Conservation (phyloP, 2,797 vertebrate species). For the Tokudaia tokunoshimensis region DNA sequence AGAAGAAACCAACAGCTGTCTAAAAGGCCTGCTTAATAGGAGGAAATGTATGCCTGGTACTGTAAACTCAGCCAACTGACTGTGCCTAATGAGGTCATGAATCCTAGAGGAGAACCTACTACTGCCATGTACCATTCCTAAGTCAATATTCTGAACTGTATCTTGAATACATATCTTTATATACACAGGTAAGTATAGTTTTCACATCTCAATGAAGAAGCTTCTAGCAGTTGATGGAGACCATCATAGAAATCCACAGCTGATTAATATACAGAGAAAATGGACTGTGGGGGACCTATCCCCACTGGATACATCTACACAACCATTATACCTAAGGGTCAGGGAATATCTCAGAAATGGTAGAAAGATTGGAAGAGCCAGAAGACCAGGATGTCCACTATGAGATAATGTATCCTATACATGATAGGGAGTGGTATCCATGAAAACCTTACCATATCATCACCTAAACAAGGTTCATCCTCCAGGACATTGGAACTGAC, state of each 20-base stretch:
- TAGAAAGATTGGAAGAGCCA: no score
- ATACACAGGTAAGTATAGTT: background rate
- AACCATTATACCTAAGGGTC: background rate
- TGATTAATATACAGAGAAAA: background rate
- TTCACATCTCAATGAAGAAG: background rate
- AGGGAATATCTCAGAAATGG: background rate
- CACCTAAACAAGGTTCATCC: no score
- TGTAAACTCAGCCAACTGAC: background rate
- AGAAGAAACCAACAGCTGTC: background rate
- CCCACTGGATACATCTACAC: background rate
- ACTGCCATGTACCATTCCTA: background rate
- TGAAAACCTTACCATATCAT: background rate
- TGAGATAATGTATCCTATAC: background rate
- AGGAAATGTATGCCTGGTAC: background rate
- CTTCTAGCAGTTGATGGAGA: background rate
- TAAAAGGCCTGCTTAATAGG: background rate
- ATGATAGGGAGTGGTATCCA: background rate
- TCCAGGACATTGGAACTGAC: background rate
- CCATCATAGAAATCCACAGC: background rate
- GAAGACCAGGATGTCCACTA: background rate
- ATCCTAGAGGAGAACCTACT: background rate
- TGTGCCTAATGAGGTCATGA: background rate
- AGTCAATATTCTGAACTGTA: background rate
- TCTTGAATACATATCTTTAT: background rate
- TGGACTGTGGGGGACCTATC: background rate